These are phyloP conservation scores for Ameiurus melas DNA, from an alignment of 2,113 vertebrate genomes.

Conservation along the genomic window DNA sequence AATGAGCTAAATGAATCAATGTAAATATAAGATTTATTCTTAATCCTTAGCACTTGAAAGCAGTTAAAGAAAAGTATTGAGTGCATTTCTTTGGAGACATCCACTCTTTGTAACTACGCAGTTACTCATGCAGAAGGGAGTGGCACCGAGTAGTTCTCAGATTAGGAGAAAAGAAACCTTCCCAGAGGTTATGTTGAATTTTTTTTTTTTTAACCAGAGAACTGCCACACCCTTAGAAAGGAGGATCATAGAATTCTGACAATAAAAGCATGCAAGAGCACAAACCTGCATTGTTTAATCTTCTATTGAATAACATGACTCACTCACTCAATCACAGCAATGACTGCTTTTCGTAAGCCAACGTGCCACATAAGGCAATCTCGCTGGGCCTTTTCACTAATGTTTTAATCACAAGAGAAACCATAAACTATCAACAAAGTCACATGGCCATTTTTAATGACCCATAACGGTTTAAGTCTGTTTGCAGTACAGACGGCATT, in stretches of 20 bases:
- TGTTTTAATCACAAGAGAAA: not conserved
- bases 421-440: not conserved
- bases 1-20: not conserved
- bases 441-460: no score
- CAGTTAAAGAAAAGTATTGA: not conserved
- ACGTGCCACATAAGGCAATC: not conserved
- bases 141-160: slow-evolving; percentile 6
- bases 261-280: not conserved
- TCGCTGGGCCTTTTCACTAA: not conserved
- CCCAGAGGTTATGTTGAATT: slow-evolving; percentile 20
- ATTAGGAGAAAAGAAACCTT: slow-evolving; percentile 27
- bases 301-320: slow-evolving; percentile 37
- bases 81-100: not conserved
- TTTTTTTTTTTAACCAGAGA: not conserved
- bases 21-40: not conserved
- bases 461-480: no score
- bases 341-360: not conserved
- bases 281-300: slow-evolving; percentile 18
- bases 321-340: not conserved
- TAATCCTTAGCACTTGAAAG: not conserved
- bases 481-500: not conserved
- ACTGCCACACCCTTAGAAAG: slow-evolving; percentile 31
- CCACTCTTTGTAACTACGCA: not conserved
- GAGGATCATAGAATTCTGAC: slow-evolving; percentile 18
- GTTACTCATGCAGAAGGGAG: slow-evolving; percentile 23